Evolutionary conservation across 2,113 vertebrate species (phyloP), one percentile per base, ranked within the genome.

Genomic region (Protobothrops mucrosquamatus): DNA sequence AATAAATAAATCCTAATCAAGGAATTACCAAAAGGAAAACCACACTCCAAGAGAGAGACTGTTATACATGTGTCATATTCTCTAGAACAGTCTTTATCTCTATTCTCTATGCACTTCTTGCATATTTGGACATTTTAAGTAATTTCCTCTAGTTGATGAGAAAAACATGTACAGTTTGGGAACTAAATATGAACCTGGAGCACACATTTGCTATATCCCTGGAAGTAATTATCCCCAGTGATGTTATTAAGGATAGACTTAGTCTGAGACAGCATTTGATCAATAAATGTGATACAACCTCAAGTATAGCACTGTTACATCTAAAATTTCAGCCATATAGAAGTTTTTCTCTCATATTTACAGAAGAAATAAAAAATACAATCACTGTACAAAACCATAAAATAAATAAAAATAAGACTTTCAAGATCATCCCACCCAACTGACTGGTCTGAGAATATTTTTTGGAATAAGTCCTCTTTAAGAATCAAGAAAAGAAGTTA

Each of bases 371-470:
- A 85, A 34, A 29, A 52, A 92, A 46, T 59, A 91, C 92, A 89
- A n/a, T 61, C 48, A 29, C 88, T 93, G 93, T 69, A 85, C 92
- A n/a, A 90, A 22, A 95, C 29, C 29, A 3, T 23, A 29, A 93
- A 52, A 56, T 4, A 89, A 87, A 95, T 92, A 93, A 0, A 2
- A 91, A 92, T 61, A 89, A 29, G 88, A n/a, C 2, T 89, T 89
- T 91, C 87, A 6, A 9, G 9, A 34, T 20, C n/a, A 3, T 51
- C 8, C 57, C 91, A 34, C 15, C 7, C 39, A 94, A 48, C 39
- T 86, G 87, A 69, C 48, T 87, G 56, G 29, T 92, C 69, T 90
- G 20, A 89, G 61, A 64, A 94, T 94, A 87, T 94, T 91, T 22
- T 52, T 94, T 92, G 89, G 7, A 48, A 95, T 87, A 91, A 48